Evolutionary conservation across 2,113 vertebrate genomes (phyloP).

Genomic region (Tyto alba): DNA sequence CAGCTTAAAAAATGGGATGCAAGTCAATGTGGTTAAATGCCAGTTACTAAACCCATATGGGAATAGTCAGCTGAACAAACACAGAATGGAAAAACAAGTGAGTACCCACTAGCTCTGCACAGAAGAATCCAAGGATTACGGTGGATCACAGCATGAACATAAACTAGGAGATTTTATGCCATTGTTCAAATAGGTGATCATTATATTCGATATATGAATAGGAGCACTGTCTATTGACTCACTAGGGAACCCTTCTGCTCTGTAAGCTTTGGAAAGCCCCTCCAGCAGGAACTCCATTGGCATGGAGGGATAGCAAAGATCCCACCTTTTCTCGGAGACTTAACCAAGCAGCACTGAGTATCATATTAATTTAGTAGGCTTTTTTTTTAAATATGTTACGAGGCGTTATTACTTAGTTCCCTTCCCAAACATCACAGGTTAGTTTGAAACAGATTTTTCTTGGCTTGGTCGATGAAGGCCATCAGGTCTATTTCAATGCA

Average conservation of each 20-base stretch:
- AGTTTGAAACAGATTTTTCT: not conserved
- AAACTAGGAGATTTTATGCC: not conserved
- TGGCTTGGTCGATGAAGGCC: not conserved
- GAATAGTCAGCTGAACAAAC: not conserved
- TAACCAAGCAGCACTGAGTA: not conserved
- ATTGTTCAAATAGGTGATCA: not conserved
- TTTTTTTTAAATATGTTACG: not conserved
- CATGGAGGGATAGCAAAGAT: not conserved
- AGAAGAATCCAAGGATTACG: not conserved
- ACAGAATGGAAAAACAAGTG: not conserved
- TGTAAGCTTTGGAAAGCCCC: not conserved
- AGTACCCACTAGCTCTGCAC: not conserved
- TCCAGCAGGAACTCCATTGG: not conserved
- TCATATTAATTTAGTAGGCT: not conserved
- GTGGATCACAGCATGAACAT: not conserved
- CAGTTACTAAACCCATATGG: not conserved
- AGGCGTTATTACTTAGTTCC: not conserved
- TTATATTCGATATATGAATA: not conserved
- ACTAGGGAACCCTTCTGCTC: not conserved
- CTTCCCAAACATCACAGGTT: not conserved
- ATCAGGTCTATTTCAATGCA: not conserved
- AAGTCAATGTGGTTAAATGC: not conserved
- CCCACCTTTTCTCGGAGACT: not conserved
- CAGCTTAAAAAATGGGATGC: not conserved
- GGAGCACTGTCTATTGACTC: not conserved